A percentile compares a stretch with the other conserved stretches of the same genome.
phyloP scores from a whole-genome alignment of 2,888 invertebrate genomes.

The Prenolepis imparis region DNA sequence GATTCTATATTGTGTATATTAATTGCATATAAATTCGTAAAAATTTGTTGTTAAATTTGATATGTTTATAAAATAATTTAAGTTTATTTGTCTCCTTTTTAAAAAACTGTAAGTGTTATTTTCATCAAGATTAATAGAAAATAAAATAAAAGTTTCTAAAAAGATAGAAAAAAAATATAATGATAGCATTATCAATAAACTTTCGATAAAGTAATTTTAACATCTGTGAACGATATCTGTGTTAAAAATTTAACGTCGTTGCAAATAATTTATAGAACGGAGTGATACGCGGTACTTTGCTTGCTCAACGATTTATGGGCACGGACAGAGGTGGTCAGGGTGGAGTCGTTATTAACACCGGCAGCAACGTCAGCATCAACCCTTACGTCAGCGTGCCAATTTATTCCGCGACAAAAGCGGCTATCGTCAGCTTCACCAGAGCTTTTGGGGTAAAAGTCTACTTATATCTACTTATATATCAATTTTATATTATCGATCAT shows the following conservation, averaged over 20 bases:
- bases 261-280: slow-evolving; percentile 89
- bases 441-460: slow-evolving; percentile 89
- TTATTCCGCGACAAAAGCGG: slow-evolving; percentile 93
- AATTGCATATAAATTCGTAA: neutral
- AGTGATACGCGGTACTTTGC: slow-evolving; percentile 91
- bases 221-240: neutral
- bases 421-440: slow-evolving; percentile 91
- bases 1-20: neutral
- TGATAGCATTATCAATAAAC: neutral
- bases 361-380: slow-evolving; percentile 90
- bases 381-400: slow-evolving; percentile 92
- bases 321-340: slow-evolving; percentile 92
- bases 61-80: neutral
- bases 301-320: slow-evolving; percentile 92
- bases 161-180: neutral
- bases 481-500: neutral
- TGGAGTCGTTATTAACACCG: slow-evolving; percentile 92
- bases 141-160: neutral
- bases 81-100: neutral
- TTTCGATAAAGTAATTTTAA: neutral
- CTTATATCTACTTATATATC: neutral
- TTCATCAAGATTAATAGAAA: neutral
- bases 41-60: neutral
- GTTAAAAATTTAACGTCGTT: neutral
- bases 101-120: neutral